Evolutionary conservation across 2,797 vertebrate species (phyloP).

Genomic region (Australoheros facetus): DNA sequence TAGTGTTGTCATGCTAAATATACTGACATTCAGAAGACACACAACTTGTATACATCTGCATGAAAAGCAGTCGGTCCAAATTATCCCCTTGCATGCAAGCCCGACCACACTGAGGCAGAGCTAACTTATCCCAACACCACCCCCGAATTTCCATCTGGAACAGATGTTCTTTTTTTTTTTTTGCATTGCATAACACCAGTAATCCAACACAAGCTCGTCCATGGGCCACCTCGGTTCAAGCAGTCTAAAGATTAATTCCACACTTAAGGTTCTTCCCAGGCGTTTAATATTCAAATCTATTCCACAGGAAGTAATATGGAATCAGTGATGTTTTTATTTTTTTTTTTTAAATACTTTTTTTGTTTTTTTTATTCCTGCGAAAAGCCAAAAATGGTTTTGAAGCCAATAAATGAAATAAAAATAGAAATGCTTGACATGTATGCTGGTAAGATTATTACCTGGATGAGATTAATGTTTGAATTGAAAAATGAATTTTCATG

Average conservation of each 20-base stretch:
- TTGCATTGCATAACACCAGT: conserved; percentile 74
- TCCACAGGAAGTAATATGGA: background rate
- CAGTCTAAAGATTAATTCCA: conserved; percentile 29
- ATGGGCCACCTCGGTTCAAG: conserved; percentile 24
- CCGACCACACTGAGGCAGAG: conserved; percentile 63
- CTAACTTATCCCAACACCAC: conserved; percentile 56
- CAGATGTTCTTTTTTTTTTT: conserved; percentile 70
- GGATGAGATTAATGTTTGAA: conserved; percentile 18
- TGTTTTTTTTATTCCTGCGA: background rate
- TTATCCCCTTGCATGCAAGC: conserved; percentile 75
- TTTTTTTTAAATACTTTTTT: background rate
- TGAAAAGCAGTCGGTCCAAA: conserved; percentile 63
- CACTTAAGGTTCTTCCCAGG: conserved; percentile 14
- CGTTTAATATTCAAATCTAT: conserved; percentile 46
- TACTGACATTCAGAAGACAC: conserved; percentile 47
- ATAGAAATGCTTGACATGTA: background rate
- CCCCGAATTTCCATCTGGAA: conserved; percentile 71
- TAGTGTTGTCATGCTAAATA: conserved; percentile 24
- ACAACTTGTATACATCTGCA: conserved; percentile 59
- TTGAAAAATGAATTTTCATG: too few species aligned
- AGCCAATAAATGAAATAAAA: conserved; percentile 17
- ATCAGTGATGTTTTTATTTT: conserved; percentile 10
- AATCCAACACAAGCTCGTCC: conserved; percentile 62
- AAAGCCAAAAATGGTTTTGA: conserved; percentile 5
- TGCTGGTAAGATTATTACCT: conserved; percentile 1